Base-by-base conservation (phyloP, 2,888 invertebrate species). In the Cataglyphis albicans region DNA sequence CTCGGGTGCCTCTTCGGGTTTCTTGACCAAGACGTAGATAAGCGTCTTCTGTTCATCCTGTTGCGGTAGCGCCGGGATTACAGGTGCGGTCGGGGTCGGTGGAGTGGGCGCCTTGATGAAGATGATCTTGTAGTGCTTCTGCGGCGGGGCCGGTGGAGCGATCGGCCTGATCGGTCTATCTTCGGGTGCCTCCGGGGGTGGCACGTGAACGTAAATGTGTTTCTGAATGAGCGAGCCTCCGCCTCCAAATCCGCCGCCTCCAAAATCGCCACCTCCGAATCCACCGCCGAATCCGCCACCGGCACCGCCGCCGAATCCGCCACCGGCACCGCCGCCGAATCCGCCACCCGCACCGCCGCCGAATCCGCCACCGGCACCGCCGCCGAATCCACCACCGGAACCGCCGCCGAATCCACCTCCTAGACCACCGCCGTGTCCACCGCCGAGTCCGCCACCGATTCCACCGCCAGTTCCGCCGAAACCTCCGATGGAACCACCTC, bases 121-220 rank as follows among this genome's bases (percentile, higher is more conserved):
- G 95, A 98, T 98, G 94, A 98, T 98, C 94, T 98, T 98, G 96
- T 98, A 98, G 95, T 98, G 98, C 93, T 98, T 98, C 95, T 98
- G 98, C 67, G 98, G 96, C 88, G 97, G 97, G 70, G 97, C 97
- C 0, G 97, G 95, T 25, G 96, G 96, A 6, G 95, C 95, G 90
- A 97, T 96, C 82, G 97, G 96, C 91, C 97, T 96, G 87, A 96
- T 96, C 75, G 96, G 96, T 91, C 96, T 96, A 92, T 96, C 96
- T 91, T 97, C 96, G n/a, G 97, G 97, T 6, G 94, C 93, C 95
- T 98, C 98, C 96, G 97, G 98, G 93, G 98, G 98, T 73, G 98
- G 98, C 18, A 98, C 98, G 94, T 98, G 98, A 6, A 98, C 98
- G 96, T 98, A 98, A 95, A 97, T 98, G 96, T 97, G 98, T 93